These are phyloP conservation scores for Cebidichthys violaceus DNA, from an alignment of 2,113 vertebrate species.

Conservation along the genomic window DNA sequence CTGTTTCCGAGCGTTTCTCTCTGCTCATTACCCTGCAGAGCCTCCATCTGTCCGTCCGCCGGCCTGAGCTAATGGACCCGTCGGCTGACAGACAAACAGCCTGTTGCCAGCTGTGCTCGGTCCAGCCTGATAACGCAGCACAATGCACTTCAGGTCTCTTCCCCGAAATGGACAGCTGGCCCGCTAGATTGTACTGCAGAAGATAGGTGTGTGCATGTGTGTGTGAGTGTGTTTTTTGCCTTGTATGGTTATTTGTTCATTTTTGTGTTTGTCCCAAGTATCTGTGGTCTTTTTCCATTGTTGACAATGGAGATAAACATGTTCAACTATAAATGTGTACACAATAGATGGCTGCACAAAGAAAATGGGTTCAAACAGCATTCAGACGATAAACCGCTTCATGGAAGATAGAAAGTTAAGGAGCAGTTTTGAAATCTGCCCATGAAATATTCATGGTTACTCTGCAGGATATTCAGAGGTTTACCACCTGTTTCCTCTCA, in stretches of 20 bases:
- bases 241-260: slow-evolving; percentile 69
- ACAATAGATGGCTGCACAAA: slow-evolving; percentile 34
- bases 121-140: slow-evolving; percentile 55
- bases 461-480: slow-evolving; percentile 47
- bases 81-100: slow-evolving; percentile 69
- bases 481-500: slow-evolving; percentile 53
- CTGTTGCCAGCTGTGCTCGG: slow-evolving; percentile 69
- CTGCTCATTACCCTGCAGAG: slow-evolving; percentile 67
- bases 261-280: slow-evolving; percentile 55
- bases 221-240: slow-evolving; percentile 28
- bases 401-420: slow-evolving; percentile 25
- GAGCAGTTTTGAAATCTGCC: slow-evolving; percentile 25
- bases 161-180: slow-evolving; percentile 32
- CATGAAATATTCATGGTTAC: slow-evolving; percentile 54
- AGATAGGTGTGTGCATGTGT: slow-evolving; percentile 1
- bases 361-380: slow-evolving; percentile 30
- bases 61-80: slow-evolving; percentile 71
- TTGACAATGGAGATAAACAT: slow-evolving; percentile 71
- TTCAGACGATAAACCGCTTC: slow-evolving; percentile 39
- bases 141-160: slow-evolving; percentile 38
- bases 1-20: slow-evolving; percentile 42
- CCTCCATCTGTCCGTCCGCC: slow-evolving; percentile 72
- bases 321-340: slow-evolving; percentile 62
- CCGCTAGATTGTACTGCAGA: slow-evolving; percentile 19
- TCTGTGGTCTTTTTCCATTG: slow-evolving; percentile 73